Percentiles rank a stretch among this genome's conserved stretches.
Conservation (phyloP, 2,113 vertebrate genomes). For the Thomomys bottae region DNA sequence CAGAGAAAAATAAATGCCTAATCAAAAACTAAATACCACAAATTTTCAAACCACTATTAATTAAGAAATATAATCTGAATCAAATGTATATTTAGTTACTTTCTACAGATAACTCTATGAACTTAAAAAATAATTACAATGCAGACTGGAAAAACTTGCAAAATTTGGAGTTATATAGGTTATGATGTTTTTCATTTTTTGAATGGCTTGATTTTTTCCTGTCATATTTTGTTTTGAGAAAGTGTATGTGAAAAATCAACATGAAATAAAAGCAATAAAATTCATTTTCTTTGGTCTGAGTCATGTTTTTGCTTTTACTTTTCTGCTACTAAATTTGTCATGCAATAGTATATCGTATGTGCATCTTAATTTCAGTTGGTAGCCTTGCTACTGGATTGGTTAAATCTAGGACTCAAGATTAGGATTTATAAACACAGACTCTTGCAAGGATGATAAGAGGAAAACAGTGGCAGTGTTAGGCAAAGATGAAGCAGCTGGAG, state of each 20-base stretch:
- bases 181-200: constrained; percentile 58
- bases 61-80: constrained; percentile 48
- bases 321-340: background rate
- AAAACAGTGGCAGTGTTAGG: background rate
- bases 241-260: constrained; percentile 54
- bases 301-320: constrained; percentile 66
- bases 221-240: constrained; percentile 63
- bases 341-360: background rate
- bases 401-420: background rate
- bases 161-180: constrained; percentile 60
- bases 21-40: constrained; percentile 54
- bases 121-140: constrained; percentile 69
- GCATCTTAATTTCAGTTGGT: background rate
- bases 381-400: background rate
- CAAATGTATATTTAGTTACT: constrained; percentile 65
- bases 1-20: constrained; percentile 42
- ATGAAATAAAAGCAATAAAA: constrained; percentile 83
- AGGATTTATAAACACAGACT: background rate
- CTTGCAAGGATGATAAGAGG: background rate
- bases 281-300: constrained; percentile 4
- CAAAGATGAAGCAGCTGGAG: background rate
- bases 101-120: constrained; percentile 27
- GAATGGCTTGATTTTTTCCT: constrained; percentile 64
- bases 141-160: constrained; percentile 49
- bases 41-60: constrained; percentile 70